Evolutionary conservation across 2,113 vertebrate genomes (phyloP).

Genomic region (Caracal caracal): DNA sequence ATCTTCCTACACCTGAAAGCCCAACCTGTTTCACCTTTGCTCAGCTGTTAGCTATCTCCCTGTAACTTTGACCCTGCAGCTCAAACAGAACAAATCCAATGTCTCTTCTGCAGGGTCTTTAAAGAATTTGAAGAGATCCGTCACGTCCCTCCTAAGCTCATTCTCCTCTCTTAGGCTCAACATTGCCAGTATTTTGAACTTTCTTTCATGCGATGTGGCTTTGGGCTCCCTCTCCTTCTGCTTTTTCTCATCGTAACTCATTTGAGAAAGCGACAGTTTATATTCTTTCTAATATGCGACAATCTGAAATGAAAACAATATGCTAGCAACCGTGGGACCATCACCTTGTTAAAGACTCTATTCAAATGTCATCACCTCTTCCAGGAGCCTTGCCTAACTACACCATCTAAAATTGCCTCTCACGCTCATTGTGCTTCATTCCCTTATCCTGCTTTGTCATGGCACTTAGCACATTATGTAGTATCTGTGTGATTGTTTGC

Average conservation of each 20-base stretch:
- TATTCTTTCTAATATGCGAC: not conserved
- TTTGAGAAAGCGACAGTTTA: not conserved
- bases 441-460: not conserved
- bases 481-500: not conserved
- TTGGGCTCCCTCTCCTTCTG: not conserved
- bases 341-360: not conserved
- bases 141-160: not conserved
- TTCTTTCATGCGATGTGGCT: not conserved
- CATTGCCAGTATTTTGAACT: not conserved
- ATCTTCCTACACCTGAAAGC: not conserved
- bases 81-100: not conserved
- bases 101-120: not conserved
- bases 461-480: not conserved
- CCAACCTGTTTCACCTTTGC: slow-evolving; percentile 11
- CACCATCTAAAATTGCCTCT: not conserved
- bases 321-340: not conserved
- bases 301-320: not conserved
- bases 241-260: slow-evolving; percentile 16
- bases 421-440: not conserved
- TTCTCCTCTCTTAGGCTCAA: not conserved
- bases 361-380: not conserved
- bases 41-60: not conserved
- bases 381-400: not conserved
- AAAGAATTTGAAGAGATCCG: not conserved
- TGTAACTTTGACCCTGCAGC: not conserved